Evolutionary conservation across 2,888 invertebrate species (phyloP), one percentile per base, ranked within the genome.

Genomic region (Zele albiditarsus): DNA sequence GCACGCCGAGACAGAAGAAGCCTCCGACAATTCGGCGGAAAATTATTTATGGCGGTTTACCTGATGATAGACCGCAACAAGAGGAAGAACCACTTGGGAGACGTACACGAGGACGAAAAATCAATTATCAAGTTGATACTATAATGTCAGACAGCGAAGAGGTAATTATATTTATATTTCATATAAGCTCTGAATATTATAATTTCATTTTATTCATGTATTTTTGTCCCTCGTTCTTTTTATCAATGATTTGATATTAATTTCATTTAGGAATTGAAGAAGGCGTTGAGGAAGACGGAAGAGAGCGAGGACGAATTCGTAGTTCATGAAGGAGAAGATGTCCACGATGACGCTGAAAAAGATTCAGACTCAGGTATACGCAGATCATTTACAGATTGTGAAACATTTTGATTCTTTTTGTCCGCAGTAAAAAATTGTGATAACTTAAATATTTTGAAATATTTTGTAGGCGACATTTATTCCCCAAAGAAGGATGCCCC

Each of bases 91-190:
- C 91, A 57, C 91, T 93, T 75, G 91, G 92, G 70, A 91, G 94
- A 83, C 90, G 94, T 79, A 95, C 95, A 0, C 89, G 95, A 6
- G 95, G 94, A 78, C 92, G 92, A 82, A 94, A 94, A 89, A 94
- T 94, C 77, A 93, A 94, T 87, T 96, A 96, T 84, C 93, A 94
- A 3, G 71, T 75, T 10, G 96, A 95, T 89, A 93, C 92, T 84
- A 91, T 94, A 70, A 94, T 93, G 78, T 94, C 94, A 0, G 95
- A 95, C 86, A 94, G 93, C 67, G 95, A 94, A 85, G 95, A 94
- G 87, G 94, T 94, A 84, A 90, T 90, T 90, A 10, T 25, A 33
- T 14, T 53, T 46, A 6, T n/a, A 31, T 38, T 28, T 6, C 1
- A 16, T 4, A 16, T 12, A 2, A 3, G 28, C 8, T 23, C 20